Evolutionary conservation across 2,797 vertebrate genomes (phyloP).

Genomic region (Mastacembelus armatus): DNA sequence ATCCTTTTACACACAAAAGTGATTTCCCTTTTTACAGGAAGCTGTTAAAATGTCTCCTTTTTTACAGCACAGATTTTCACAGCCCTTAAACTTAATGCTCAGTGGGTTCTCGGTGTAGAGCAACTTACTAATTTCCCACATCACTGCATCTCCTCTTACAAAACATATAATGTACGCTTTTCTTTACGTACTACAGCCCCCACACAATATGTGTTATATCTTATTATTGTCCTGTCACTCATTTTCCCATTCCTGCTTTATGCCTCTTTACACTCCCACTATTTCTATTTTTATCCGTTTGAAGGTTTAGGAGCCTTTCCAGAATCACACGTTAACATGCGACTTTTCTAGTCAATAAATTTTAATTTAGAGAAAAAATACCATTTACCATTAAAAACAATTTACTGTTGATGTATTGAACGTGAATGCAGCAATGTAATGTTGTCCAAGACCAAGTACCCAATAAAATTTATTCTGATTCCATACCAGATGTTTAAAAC

Average conservation of each 20-base stretch:
- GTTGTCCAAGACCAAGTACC: too few species aligned
- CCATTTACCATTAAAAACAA: too few species aligned
- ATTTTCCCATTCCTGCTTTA: conserved; percentile 13
- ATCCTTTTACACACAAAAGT: not conserved
- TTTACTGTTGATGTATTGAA: not conserved
- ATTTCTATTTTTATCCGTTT: conserved; percentile 15
- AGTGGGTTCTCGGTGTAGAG: not conserved
- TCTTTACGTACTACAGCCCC: conserved; percentile 21
- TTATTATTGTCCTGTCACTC: conserved; percentile 18
- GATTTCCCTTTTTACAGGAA: not conserved
- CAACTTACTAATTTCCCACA: conserved; percentile 30
- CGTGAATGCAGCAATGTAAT: too few species aligned
- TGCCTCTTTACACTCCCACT: conserved; percentile 2
- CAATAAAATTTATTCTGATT: too few species aligned
- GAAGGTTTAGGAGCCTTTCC: conserved; percentile 2
- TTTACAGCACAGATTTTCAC: not conserved
- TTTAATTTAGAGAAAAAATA: not conserved
- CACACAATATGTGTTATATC: conserved; percentile 3
- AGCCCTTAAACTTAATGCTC: not conserved
- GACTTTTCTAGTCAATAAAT: not conserved
- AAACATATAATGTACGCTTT: conserved; percentile 12
- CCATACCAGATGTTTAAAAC: too few species aligned
- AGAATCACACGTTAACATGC: not conserved
- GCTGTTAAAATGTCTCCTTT: not conserved
- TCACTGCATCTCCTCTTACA: not conserved